A percentile compares a stretch with the other conserved stretches of the same genome.
Evolutionary conservation across 1,140 invertebrate species (phyloP).

Genomic region (Rhyzopertha dominica): DNA sequence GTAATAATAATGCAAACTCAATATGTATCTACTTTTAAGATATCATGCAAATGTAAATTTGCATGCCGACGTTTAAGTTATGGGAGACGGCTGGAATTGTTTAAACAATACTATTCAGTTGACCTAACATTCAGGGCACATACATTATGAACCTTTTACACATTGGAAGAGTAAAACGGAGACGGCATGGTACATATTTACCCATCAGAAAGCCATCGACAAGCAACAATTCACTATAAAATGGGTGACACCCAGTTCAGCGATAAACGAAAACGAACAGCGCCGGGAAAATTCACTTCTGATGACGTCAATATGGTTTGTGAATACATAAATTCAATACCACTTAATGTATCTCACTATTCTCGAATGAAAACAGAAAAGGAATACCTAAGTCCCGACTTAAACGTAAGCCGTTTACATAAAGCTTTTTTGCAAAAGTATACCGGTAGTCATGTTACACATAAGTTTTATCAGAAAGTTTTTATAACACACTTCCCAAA

Average conservation of each 20-base stretch:
- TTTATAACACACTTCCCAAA: slow-evolving; percentile 12
- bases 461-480: slow-evolving; percentile 12
- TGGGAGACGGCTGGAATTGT: no score
- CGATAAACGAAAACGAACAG: slow-evolving; percentile 4
- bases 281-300: slow-evolving; percentile 1
- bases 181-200: no score
- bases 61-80: no score
- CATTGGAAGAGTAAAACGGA: no score
- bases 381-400: slow-evolving; percentile 18
- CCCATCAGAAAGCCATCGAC: slow-evolving; percentile 11
- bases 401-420: slow-evolving; percentile 12
- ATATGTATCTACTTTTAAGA: no score
- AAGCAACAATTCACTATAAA: slow-evolving; percentile 14
- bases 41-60: no score
- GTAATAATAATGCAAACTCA: no score
- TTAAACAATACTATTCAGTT: no score
- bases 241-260: slow-evolving; percentile 1
- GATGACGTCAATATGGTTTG: not conserved
- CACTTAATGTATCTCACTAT: slow-evolving; percentile 9
- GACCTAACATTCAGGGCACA: no score
- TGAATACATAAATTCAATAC: slow-evolving; percentile 10
- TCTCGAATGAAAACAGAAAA: slow-evolving; percentile 11
- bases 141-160: no score
- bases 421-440: slow-evolving; percentile 12
- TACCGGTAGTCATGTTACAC: slow-evolving; percentile 3